Evolutionary conservation across 64 coral and sea anemone genomes (phyloP).

Genomic region (Pocillopora verrucosa): DNA sequence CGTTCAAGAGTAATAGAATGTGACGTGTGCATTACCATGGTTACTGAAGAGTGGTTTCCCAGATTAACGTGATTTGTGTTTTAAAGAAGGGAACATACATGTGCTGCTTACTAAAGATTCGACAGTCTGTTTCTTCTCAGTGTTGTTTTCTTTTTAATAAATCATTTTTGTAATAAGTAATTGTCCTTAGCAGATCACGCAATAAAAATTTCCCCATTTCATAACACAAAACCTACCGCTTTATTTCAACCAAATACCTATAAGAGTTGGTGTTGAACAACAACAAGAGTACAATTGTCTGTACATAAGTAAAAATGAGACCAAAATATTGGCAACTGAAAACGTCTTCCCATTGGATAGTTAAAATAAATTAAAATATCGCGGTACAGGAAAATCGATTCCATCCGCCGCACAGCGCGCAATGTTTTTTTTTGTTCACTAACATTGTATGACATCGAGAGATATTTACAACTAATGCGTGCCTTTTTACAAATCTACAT

Average conservation of each 20-base stretch:
- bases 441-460: background rate
- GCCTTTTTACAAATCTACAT: background rate
- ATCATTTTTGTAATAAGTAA: background rate
- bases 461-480: slow-evolving; percentile 17
- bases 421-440: background rate
- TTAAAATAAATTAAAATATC: background rate
- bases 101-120: too few species aligned
- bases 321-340: background rate
- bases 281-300: background rate
- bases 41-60: too few species aligned
- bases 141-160: background rate
- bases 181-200: background rate
- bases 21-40: too few species aligned
- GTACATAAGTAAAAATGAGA: slow-evolving; percentile 2
- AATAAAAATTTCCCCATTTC: background rate
- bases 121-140: background rate
- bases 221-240: slow-evolving; percentile 32
- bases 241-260: slow-evolving; percentile 20
- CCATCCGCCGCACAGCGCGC: background rate
- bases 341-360: background rate
- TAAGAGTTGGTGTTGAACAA: background rate
- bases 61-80: too few species aligned
- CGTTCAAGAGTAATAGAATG: too few species aligned
- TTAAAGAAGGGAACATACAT: too few species aligned
- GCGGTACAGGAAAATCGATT: background rate